Conservation (phyloP, 2,888 invertebrate genomes). For the Argyra leucocephala region DNA sequence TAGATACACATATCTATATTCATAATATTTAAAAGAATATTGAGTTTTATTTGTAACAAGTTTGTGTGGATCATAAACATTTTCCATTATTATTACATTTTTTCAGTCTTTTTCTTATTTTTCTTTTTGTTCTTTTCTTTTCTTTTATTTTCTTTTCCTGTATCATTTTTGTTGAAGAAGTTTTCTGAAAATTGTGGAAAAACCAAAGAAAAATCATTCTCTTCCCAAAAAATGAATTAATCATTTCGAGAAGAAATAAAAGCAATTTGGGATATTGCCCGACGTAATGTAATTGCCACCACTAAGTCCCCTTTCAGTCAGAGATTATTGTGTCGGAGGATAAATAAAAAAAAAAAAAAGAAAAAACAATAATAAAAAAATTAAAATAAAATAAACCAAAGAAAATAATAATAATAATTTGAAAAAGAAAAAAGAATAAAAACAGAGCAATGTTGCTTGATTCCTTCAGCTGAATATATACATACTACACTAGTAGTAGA, state of each 20-base stretch:
- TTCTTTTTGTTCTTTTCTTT: too few relatives aligned
- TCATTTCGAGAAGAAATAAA: constrained; percentile 24
- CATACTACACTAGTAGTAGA: too few relatives aligned
- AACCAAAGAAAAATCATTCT: not conserved
- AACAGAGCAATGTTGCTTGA: not conserved
- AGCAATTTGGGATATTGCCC: constrained; percentile 25
- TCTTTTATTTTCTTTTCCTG: too few relatives aligned
- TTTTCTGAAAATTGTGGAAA: too few relatives aligned
- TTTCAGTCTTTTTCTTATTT: not conserved
- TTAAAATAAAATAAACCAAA: too few relatives aligned
- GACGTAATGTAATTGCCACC: constrained; percentile 24
- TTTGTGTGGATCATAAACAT: not conserved
- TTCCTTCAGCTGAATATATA: too few relatives aligned
- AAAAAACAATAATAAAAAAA: not conserved
- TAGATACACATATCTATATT: not conserved
- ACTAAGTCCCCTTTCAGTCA: constrained; percentile 8
- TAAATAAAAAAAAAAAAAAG: not conserved
- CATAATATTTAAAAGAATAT: not conserved
- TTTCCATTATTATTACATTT: not conserved
- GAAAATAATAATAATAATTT: not conserved
- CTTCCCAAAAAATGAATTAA: constrained; percentile 22
- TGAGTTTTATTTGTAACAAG: not conserved
- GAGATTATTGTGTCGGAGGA: constrained; percentile 1
- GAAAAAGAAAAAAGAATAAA: too few relatives aligned
- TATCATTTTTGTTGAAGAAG: too few relatives aligned